Percentiles rank a stretch among this genome's conserved stretches.
Conservation (phyloP, 1,140 invertebrate genomes). For the Drosophila bifasciata region DNA sequence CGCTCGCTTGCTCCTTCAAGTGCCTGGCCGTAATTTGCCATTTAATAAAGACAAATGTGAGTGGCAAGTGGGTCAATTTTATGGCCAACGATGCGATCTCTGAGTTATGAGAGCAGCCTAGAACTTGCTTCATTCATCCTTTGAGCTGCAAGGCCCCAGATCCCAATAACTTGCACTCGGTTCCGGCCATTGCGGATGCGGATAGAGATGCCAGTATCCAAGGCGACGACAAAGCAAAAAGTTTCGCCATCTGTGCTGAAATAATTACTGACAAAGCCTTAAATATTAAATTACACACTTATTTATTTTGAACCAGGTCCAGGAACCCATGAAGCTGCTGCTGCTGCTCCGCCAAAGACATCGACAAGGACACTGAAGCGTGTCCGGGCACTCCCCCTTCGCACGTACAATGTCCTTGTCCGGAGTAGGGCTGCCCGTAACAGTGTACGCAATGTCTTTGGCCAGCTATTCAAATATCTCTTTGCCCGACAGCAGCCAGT, state of each 20-base stretch:
- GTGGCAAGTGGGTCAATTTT: constrained; percentile 60
- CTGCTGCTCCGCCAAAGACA: constrained; percentile 34
- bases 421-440: constrained; percentile 6
- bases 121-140: constrained; percentile 5
- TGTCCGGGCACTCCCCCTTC: constrained; percentile 17
- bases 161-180: background rate
- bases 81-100: constrained; percentile 25
- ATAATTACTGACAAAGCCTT: constrained; percentile 79
- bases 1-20: constrained; percentile 14
- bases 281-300: constrained; percentile 82
- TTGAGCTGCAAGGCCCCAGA: background rate
- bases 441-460: constrained; percentile 59
- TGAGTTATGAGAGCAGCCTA: constrained; percentile 35
- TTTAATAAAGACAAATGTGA: constrained; percentile 79
- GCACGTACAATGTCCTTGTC: constrained; percentile 57
- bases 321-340: constrained; percentile 9
- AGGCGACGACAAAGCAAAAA: constrained; percentile 40
- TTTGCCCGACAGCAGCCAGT: constrained; percentile 10
- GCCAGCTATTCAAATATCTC: constrained; percentile 74
- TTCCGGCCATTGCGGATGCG: too few relatives aligned
- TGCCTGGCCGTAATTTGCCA: constrained; percentile 57
- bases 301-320: constrained; percentile 69
- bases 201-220: too few relatives aligned
- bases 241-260: constrained; percentile 62
- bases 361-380: constrained; percentile 21